Percentiles rank a stretch among this genome's conserved stretches.
Evolutionary conservation across 2,113 vertebrate genomes (phyloP).

Genomic region (Orthonyx spaldingii): DNA sequence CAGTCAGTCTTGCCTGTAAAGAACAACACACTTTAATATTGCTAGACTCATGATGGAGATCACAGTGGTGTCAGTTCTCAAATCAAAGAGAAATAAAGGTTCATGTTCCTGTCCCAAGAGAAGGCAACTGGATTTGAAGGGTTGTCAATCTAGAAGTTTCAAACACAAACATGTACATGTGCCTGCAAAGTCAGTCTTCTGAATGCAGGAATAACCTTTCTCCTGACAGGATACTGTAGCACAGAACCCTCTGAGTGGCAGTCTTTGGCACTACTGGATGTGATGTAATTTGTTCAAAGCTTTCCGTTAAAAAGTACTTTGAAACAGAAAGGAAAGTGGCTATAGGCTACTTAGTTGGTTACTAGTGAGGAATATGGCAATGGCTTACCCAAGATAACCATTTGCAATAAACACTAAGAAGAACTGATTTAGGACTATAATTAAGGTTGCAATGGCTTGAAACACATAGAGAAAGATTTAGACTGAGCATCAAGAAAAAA

Average conservation of each 20-base stretch:
- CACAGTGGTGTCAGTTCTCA: not conserved
- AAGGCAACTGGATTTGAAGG: not conserved
- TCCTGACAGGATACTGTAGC: not conserved
- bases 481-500: not conserved
- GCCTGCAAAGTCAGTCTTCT: not conserved
- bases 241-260: not conserved
- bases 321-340: not conserved
- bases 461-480: not conserved
- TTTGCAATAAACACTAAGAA: not conserved
- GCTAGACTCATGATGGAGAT: not conserved
- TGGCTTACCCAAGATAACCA: not conserved
- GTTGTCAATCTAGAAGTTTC: not conserved
- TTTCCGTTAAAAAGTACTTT: not conserved
- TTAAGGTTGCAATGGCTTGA: not conserved
- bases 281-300: not conserved
- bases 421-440: not conserved
- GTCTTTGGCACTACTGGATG: not conserved
- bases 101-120: not conserved
- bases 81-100: constrained; percentile 10
- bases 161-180: not conserved
- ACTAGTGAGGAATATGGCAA: not conserved
- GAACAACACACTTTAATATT: not conserved
- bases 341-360: not conserved
- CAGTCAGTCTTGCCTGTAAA: not conserved
- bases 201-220: not conserved